Base-by-base conservation (phyloP, 2,888 invertebrate species). In the Drosophila crucigera region DNA sequence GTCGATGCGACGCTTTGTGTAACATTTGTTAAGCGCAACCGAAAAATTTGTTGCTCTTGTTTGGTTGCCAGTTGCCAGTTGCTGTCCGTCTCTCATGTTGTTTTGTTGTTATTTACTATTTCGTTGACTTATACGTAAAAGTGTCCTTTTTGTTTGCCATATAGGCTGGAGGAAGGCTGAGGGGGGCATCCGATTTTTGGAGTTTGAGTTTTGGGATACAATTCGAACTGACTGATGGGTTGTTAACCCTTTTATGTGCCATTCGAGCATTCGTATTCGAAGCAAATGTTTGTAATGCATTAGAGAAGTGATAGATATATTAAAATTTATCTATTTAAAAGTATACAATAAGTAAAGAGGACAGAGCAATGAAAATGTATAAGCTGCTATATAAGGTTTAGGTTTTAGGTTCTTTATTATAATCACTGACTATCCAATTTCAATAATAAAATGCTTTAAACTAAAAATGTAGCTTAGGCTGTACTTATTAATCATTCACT, bases 21-120 rank as follows among this genome's bases (percentile, higher is more conserved):
- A 86, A 84, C 90, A 90, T 89, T 90, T 86, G 86, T 78, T 80
- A 76, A 82, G 76, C 83, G 74, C 70, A 79, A 72, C 82, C 89
- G 74, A 85, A 90, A 83, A 83, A 85, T 81, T 88, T 85, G 85
- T 84, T 76, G 76, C 74, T 84, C 71, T 84, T 75, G 71, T 78
- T 82, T 65, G 64, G 58, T 73, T 79, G 80, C 73, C 78, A 76
- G 78, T 78, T 78, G 74, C 74, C 70, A 71, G 71, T 71, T 72
- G 73, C 65, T 66, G 82, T 82, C 62, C 83, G 64, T 68, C 69
- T 73, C 75, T 77, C 70, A 67, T 72, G 65, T 80, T 67, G 85
- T 75, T 74, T 71, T 77, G 78, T 73, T 73, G 88, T 82, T 84
- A 82, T 82, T 84, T 82, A 83, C 81, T 81, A 84, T 83, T 82